phyloP scores from a whole-genome alignment of 2,797 vertebrate species.

The Falco columbarius region DNA sequence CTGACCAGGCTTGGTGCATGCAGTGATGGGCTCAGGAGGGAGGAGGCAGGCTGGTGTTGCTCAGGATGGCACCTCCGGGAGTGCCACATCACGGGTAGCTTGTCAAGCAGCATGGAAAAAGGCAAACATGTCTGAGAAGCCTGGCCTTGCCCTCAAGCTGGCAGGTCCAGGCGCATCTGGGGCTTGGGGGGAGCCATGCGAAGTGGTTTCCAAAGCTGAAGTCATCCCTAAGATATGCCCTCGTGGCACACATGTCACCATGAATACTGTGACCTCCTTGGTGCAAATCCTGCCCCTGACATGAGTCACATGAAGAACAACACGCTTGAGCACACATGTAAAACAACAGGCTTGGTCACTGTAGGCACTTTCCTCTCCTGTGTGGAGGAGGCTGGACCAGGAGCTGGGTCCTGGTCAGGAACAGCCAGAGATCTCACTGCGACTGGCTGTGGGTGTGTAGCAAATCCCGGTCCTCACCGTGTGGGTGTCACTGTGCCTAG shows the following conservation, averaged over 20 bases:
- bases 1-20: rapidly evolving
- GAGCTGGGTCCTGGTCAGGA: not conserved
- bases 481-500: rapidly evolving
- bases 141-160: not conserved
- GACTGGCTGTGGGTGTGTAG: not conserved
- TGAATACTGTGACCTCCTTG: not conserved
- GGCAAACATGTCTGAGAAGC: not conserved
- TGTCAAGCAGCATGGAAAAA: not conserved
- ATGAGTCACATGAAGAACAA: not conserved
- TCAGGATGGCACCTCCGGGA: not conserved
- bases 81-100: not conserved
- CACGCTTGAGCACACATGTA: not conserved
- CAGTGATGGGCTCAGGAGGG: not conserved
- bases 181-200: not conserved
- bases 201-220: not conserved
- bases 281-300: not conserved
- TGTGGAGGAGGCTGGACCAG: not conserved
- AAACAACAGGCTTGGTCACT: not conserved
- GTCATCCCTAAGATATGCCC: not conserved
- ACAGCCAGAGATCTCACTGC: not conserved
- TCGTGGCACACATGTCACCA: rapidly evolving
- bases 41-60: not conserved
- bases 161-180: not conserved
- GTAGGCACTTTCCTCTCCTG: not conserved
- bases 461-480: not conserved